These are phyloP conservation scores for Ectropis grisescens DNA, from an alignment of 1,140 invertebrate species.

Conservation along the genomic window DNA sequence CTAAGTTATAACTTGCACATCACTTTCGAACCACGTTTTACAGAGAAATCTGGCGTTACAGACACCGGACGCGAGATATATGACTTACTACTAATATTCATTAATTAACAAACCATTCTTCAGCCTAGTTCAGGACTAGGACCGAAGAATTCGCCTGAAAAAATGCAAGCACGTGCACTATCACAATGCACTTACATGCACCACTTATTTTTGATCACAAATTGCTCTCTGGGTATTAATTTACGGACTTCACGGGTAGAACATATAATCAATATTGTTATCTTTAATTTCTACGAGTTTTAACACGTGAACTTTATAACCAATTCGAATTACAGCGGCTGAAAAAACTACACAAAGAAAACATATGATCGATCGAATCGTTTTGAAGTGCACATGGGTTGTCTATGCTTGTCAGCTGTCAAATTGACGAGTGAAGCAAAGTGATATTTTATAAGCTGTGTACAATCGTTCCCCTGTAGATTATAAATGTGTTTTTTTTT, in stretches of 20 bases:
- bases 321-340: slow-evolving; percentile 63
- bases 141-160: slow-evolving; percentile 46
- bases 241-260: background rate
- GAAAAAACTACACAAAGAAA: slow-evolving; percentile 70
- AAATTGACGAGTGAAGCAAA: slow-evolving; percentile 14
- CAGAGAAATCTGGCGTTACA: slow-evolving; percentile 1
- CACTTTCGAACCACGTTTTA: slow-evolving; percentile 16
- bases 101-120: slow-evolving; percentile 5
- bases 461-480: too few relatives aligned
- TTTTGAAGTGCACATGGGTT: slow-evolving; percentile 67
- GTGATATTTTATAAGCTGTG: too few relatives aligned
- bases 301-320: slow-evolving; percentile 29
- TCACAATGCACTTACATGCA: slow-evolving; percentile 48
- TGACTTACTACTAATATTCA: too few relatives aligned
- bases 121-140: slow-evolving; percentile 25
- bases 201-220: slow-evolving; percentile 15
- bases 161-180: slow-evolving; percentile 63
- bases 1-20: slow-evolving; percentile 29
- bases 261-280: slow-evolving; percentile 6
- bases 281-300: slow-evolving; percentile 2
- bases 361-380: slow-evolving; percentile 70
- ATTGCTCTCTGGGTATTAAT: slow-evolving; percentile 6
- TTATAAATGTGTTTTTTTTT: too few relatives aligned
- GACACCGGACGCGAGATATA: too few relatives aligned
- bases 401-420: slow-evolving; percentile 50